phyloP scores from a whole-genome alignment of 2,888 invertebrate species.

The Cataglyphis rosenhaueri region DNA sequence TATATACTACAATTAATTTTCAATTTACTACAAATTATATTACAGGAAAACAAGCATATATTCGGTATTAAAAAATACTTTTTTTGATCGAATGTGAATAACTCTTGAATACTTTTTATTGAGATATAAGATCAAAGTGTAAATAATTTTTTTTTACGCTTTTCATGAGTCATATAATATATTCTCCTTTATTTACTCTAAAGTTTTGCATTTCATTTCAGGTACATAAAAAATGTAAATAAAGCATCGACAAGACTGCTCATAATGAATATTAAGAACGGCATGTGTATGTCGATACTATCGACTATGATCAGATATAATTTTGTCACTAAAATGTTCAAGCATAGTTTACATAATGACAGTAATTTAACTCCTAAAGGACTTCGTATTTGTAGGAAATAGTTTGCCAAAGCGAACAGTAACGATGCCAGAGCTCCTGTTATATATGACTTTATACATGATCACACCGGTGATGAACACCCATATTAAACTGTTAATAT shows the following conservation, averaged over 20 bases:
- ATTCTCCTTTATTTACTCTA: conserved; percentile 66
- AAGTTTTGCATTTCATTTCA: conserved; percentile 67
- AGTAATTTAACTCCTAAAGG: conserved; percentile 51
- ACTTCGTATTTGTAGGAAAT: conserved; percentile 70
- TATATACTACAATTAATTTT: neutral
- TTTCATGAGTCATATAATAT: conserved; percentile 3
- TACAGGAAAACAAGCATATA: neutral
- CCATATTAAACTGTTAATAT: conserved; percentile 52
- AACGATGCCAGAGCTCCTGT: conserved; percentile 60
- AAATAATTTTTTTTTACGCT: too few relatives aligned
- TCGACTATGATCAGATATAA: conserved; percentile 56
- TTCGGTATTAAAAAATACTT: neutral
- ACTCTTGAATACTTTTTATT: neutral
- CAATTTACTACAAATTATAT: neutral
- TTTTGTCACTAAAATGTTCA: conserved; percentile 50
- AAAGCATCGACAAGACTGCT: conserved; percentile 29
- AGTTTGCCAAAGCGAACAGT: conserved; percentile 68
- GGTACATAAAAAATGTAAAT: conserved; percentile 62
- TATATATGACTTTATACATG: conserved; percentile 61
- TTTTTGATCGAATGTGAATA: neutral
- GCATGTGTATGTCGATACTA: too few relatives aligned
- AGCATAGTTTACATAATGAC: conserved; percentile 8
- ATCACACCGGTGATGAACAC: conserved; percentile 60
- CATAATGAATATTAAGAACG: conserved; percentile 57
- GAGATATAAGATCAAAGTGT: neutral